These are phyloP conservation scores for Sisyra terminalis DNA, from an alignment of 2,888 invertebrate species.

Conservation along the genomic window DNA sequence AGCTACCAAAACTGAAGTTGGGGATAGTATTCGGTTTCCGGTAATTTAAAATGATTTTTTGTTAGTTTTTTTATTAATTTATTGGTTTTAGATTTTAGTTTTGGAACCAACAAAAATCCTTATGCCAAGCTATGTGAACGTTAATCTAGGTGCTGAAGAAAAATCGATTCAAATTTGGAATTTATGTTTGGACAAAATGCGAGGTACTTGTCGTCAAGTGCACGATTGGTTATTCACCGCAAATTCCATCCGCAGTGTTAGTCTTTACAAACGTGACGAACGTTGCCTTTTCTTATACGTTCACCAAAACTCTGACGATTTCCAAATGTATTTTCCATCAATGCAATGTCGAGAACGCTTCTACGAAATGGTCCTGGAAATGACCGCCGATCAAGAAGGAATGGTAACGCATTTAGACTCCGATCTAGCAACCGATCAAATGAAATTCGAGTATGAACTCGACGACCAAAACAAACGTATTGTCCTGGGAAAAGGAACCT, in stretches of 20 bases:
- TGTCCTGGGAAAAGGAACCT: constrained; percentile 86
- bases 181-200: constrained; percentile 62
- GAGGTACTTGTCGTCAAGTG: constrained; percentile 63
- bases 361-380: constrained; percentile 67
- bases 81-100: constrained; percentile 46
- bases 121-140: constrained; percentile 91
- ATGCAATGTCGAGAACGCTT: constrained; percentile 63
- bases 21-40: constrained; percentile 78
- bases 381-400: constrained; percentile 76
- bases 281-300: constrained; percentile 94
- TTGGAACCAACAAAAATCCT: constrained; percentile 83
- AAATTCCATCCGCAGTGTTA: constrained; percentile 76
- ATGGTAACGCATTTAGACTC: constrained; percentile 61
- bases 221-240: constrained; percentile 92
- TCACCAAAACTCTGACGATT: constrained; percentile 94
- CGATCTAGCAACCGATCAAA: constrained; percentile 53
- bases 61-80: too few relatives aligned
- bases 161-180: constrained; percentile 82
- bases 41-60: constrained; percentile 35
- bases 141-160: constrained; percentile 87
- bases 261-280: constrained; percentile 90
- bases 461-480: constrained; percentile 79
- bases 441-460: constrained; percentile 87
- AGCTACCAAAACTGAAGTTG: constrained; percentile 67
- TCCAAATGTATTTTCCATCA: constrained; percentile 95